These are phyloP conservation scores for Eurypyga helias DNA, from an alignment of 2,113 vertebrate genomes.

Conservation along the genomic window DNA sequence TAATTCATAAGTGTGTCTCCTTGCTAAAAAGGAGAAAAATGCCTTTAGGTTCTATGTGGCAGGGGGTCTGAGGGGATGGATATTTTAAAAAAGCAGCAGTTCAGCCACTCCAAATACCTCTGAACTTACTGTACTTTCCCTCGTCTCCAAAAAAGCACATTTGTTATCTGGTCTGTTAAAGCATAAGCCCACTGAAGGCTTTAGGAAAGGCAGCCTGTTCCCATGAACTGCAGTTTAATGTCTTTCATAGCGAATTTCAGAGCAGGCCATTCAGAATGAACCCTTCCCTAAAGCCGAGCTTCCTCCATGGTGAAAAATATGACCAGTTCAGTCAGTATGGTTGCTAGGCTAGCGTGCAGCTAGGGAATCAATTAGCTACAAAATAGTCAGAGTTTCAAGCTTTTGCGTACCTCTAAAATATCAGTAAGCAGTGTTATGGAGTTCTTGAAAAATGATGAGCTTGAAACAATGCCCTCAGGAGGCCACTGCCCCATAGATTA, in stretches of 20 bases:
- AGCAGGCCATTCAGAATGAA: background rate
- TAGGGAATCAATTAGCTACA: constrained; percentile 64
- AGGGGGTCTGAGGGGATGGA: background rate
- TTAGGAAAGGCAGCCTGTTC: constrained; percentile 8
- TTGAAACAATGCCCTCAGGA: constrained; percentile 31
- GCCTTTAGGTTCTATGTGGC: background rate
- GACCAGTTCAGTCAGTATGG: background rate
- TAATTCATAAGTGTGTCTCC: background rate
- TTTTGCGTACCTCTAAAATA: constrained; percentile 55
- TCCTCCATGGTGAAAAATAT: constrained; percentile 2
- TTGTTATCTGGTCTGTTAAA: constrained; percentile 29
- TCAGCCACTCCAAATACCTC: constrained; percentile 33
- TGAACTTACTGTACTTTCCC: background rate
- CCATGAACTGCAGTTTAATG: constrained; percentile 42
- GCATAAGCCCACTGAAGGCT: background rate
- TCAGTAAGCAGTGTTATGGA: constrained; percentile 27
- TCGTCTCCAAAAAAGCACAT: background rate
- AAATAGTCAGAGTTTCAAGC: constrained; percentile 35
- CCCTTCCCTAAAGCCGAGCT: constrained; percentile 44
- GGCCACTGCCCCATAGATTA: background rate
- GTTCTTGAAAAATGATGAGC: constrained; percentile 36
- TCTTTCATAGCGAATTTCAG: constrained; percentile 26
- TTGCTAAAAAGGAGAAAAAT: background rate
- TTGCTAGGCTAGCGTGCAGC: constrained; percentile 33
- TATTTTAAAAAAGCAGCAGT: constrained; percentile 4